Evolutionary conservation across 1,140 invertebrate species (phyloP).

Genomic region (Calosoma granatense): DNA sequence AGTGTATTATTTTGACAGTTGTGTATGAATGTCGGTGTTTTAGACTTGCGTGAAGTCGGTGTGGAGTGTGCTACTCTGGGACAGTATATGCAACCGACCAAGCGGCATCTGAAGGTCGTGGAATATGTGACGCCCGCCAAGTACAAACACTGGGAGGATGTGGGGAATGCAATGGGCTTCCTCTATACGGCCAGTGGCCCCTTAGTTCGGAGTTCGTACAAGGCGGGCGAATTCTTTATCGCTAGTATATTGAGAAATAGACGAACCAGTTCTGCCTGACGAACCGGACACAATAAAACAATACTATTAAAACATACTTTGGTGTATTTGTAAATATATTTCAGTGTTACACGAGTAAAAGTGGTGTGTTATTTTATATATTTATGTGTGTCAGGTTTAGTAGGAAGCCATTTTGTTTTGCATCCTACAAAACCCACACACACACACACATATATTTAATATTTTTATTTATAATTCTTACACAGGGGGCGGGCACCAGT

Average conservation of each 20-base stretch:
- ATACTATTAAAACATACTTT: background rate
- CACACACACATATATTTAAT: no score
- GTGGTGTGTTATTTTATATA: no score
- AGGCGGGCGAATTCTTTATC: constrained; percentile 90
- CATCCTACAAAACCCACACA: no score
- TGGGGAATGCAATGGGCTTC: constrained; percentile 84
- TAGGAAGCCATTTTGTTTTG: no score
- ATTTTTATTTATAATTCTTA: no score
- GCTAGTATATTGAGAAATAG: constrained; percentile 62
- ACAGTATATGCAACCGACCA: constrained; percentile 99
- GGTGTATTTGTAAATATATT: constrained; percentile 6
- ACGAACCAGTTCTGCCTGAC: constrained; percentile 16
- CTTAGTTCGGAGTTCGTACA: constrained; percentile 92
- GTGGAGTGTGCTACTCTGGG: constrained; percentile 96
- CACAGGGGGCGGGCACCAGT: no score
- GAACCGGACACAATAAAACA: no score
- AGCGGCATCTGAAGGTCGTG: constrained; percentile 87
- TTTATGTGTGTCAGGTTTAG: no score
- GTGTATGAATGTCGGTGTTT: no score
- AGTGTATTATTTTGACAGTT: background rate
- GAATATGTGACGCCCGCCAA: constrained; percentile 97
- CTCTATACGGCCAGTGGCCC: constrained; percentile 96
- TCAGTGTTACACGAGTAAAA: background rate
- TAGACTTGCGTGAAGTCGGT: constrained; percentile 63
- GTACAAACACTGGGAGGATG: constrained; percentile 82